A percentile compares a stretch with the other conserved stretches of the same genome.
These are phyloP conservation scores for Pseudeuparius sepicola DNA, from an alignment of 2,888 invertebrate genomes.

Conservation along the genomic window DNA sequence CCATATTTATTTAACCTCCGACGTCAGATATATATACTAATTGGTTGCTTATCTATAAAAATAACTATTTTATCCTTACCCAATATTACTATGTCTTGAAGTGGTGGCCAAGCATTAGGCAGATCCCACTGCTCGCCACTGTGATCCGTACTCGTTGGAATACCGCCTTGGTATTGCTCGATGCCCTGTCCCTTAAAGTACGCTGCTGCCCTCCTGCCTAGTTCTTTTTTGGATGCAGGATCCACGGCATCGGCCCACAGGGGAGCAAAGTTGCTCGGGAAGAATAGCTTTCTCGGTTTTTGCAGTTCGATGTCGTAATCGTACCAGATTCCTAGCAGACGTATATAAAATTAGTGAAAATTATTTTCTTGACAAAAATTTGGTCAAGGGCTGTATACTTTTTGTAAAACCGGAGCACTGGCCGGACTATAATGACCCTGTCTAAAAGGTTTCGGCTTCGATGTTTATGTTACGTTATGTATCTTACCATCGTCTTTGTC, in stretches of 20 bases:
- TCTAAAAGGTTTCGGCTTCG: no score
- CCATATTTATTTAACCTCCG: no score
- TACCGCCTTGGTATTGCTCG: conserved; percentile 48
- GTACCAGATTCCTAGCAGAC: conserved; percentile 62
- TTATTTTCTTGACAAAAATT: no score
- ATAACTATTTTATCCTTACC: conserved; percentile 48
- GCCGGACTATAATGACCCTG: no score
- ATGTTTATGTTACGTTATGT: no score
- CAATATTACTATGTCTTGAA: conserved; percentile 63
- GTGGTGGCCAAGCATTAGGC: conserved; percentile 80
- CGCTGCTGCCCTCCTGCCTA: conserved; percentile 43
- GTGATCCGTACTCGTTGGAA: conserved; percentile 54
- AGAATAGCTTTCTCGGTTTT: conserved; percentile 53
- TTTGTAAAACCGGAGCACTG: no score
- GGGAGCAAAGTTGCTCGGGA: conserved; percentile 62
- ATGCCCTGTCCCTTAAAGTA: conserved; percentile 42
- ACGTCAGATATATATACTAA: no score
- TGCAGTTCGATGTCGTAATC: conserved; percentile 58
- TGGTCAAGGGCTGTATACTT: no score
- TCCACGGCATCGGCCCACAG: conserved; percentile 51
- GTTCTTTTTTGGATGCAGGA: conserved; percentile 25
- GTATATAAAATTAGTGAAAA: no score
- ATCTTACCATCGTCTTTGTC: conserved; percentile 52
- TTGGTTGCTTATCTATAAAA: no score
- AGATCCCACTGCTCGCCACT: conserved; percentile 73